phyloP scores from a whole-genome alignment of 1,140 invertebrate genomes.

The Drosophila albomicans region DNA sequence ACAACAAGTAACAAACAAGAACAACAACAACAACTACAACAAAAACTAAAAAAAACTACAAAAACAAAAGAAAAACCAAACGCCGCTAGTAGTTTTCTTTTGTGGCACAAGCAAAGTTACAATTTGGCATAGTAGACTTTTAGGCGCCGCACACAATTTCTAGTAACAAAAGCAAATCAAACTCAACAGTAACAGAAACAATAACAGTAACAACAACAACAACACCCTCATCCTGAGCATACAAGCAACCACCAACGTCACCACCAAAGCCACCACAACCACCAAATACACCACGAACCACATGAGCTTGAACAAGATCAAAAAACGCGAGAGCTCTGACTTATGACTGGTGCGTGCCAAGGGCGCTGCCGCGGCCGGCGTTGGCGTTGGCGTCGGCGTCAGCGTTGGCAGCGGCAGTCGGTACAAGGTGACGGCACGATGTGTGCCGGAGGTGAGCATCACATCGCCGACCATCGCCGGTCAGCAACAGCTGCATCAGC shows the following conservation, averaged over 20 bases:
- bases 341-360: slow-evolving; percentile 84
- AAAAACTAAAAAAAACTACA: slow-evolving; percentile 43
- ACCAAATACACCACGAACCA: slow-evolving; percentile 66
- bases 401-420: slow-evolving; percentile 75
- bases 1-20: slow-evolving; percentile 42
- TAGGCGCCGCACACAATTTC: slow-evolving; percentile 71
- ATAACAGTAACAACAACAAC: slow-evolving; percentile 48
- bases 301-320: slow-evolving; percentile 84
- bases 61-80: slow-evolving; percentile 45
- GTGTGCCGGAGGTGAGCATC: slow-evolving; percentile 83
- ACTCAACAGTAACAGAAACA: slow-evolving; percentile 39
- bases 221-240: slow-evolving; percentile 49
- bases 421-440: slow-evolving; percentile 84
- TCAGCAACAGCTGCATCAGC: slow-evolving; percentile 39
- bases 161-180: slow-evolving; percentile 36
- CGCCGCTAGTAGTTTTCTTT: slow-evolving; percentile 75
- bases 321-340: slow-evolving; percentile 83
- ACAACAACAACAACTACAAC: slow-evolving; percentile 34
- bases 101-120: slow-evolving; percentile 67
- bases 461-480: slow-evolving; percentile 73
- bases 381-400: slow-evolving; percentile 67
- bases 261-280: slow-evolving; percentile 17
- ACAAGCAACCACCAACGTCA: slow-evolving; percentile 36
- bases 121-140: slow-evolving; percentile 75
- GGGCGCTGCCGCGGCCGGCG: slow-evolving; percentile 59